phyloP scores from a whole-genome alignment of 2,797 vertebrate species.

The Mus minutoides region DNA sequence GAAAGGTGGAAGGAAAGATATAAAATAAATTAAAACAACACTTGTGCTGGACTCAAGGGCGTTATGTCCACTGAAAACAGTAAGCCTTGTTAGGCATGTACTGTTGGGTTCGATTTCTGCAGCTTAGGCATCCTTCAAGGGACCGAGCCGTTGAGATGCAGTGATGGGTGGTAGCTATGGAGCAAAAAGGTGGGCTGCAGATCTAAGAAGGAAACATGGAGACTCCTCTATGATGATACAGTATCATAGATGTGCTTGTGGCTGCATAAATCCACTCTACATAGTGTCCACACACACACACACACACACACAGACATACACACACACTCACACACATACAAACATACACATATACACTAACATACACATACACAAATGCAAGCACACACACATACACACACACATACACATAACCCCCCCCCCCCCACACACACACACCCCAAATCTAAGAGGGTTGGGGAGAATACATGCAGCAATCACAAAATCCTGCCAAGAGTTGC shows the following conservation, averaged over 20 bases:
- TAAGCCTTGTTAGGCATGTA: background rate
- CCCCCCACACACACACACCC: background rate
- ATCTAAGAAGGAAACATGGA: background rate
- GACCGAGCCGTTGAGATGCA: background rate
- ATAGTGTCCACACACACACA: background rate
- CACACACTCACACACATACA: background rate
- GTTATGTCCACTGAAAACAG: background rate
- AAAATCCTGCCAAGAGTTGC: background rate
- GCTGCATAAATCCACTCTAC: background rate
- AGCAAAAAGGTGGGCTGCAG: background rate
- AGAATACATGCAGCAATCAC: background rate
- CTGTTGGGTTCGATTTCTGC: background rate
- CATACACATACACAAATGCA: accelerated
- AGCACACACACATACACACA: background rate
- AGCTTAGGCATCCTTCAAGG: background rate
- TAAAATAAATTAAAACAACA: background rate
- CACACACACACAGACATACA: background rate
- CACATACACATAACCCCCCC: background rate
- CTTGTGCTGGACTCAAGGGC: background rate
- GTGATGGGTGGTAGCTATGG: background rate
- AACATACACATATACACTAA: background rate
- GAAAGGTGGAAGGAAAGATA: background rate
- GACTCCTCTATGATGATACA: background rate
- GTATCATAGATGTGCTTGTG: background rate
- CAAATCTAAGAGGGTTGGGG: background rate